Percentiles rank a stretch among this genome's conserved stretches.
Evolutionary conservation across 2,888 invertebrate genomes (phyloP).

Genomic region (Limnephilus marmoratus): DNA sequence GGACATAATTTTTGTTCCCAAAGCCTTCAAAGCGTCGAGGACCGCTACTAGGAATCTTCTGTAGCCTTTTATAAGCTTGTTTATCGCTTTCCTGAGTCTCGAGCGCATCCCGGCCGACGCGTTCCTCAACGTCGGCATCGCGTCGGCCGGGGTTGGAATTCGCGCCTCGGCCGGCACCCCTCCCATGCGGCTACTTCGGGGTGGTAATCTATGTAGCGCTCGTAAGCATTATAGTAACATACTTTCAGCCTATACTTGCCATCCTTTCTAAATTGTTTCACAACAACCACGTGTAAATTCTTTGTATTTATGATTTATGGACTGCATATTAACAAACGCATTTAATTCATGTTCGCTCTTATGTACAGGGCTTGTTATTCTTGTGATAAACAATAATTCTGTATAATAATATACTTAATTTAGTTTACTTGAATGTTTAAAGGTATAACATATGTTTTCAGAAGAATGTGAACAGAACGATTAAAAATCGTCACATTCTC

Average conservation of each 20-base stretch:
- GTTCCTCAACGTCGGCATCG: neutral
- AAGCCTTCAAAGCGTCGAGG: neutral
- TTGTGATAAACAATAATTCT: neutral
- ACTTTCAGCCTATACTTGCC: too few relatives aligned
- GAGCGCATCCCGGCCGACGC: neutral
- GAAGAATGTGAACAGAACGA: too few relatives aligned
- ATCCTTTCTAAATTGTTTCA: too few relatives aligned
- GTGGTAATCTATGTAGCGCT: too few relatives aligned
- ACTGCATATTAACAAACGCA: neutral
- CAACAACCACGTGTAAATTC: too few relatives aligned
- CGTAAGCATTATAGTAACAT: too few relatives aligned
- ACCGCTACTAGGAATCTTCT: neutral
- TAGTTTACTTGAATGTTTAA: too few relatives aligned
- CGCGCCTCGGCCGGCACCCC: neutral
- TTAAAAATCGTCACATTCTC: too few relatives aligned
- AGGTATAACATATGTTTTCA: too few relatives aligned
- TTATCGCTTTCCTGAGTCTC: neutral
- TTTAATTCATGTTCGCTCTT: neutral
- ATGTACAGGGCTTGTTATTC: neutral
- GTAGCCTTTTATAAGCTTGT: neutral
- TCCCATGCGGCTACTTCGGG: too few relatives aligned
- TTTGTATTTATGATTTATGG: too few relatives aligned
- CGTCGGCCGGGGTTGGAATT: neutral
- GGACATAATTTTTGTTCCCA: neutral
- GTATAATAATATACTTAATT: too few relatives aligned